A percentile compares a stretch with the other conserved stretches of the same genome.
These are phyloP conservation scores for Augiades crinisus DNA, from an alignment of 2,888 invertebrate species.

Conservation along the genomic window DNA sequence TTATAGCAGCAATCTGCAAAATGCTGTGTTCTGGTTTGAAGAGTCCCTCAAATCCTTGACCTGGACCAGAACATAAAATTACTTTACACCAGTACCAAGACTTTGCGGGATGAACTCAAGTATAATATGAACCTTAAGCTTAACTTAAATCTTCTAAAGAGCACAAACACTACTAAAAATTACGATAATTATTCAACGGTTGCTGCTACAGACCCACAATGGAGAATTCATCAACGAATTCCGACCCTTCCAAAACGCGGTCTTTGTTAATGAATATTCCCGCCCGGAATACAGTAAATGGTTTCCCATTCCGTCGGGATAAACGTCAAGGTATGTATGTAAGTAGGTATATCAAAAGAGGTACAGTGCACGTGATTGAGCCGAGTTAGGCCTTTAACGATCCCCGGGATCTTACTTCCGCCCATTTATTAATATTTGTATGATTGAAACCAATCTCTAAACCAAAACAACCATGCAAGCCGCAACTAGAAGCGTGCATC, in stretches of 20 bases:
- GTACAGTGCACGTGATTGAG: slow-evolving; percentile 28
- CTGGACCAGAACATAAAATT: no score
- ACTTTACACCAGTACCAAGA: no score
- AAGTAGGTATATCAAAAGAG: neutral
- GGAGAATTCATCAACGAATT: slow-evolving; percentile 4
- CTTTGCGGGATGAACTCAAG: no score
- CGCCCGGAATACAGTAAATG: slow-evolving; percentile 2
- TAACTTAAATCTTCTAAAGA: no score
- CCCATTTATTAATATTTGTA: no score
- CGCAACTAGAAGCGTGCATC: no score
- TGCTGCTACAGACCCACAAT: neutral
- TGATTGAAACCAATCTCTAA: no score
- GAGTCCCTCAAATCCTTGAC: no score
- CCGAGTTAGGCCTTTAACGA: slow-evolving; percentile 31
- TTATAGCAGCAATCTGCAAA: no score
- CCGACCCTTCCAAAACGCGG: slow-evolving; percentile 3
- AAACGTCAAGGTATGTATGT: neutral
- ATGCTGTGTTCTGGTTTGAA: no score
- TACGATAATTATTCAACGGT: neutral
- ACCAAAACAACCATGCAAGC: no score
- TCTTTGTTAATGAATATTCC: slow-evolving; percentile 14
- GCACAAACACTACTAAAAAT: neutral
- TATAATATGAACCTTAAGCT: no score
- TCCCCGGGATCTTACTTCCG: slow-evolving; percentile 15
- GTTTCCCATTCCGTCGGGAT: slow-evolving; percentile 6